Conservation (phyloP, 1,140 invertebrate species). For the Drosophila subobscura region DNA sequence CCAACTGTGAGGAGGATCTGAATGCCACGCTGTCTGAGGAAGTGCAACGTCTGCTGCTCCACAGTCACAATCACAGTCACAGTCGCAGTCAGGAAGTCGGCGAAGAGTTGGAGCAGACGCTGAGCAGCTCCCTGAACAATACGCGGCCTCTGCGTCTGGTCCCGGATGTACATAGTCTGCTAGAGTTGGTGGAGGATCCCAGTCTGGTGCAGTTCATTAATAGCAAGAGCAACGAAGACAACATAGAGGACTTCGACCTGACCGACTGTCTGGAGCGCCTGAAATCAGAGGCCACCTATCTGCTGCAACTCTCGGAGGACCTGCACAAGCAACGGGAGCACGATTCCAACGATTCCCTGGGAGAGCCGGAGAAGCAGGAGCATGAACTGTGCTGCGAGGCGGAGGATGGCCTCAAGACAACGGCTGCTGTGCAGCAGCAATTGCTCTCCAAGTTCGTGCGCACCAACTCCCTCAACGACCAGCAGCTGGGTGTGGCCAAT, state of each 20-base stretch:
- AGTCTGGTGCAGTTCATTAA: constrained; percentile 75
- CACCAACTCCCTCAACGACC: constrained; percentile 73
- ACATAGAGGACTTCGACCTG: constrained; percentile 84
- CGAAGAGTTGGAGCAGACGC: constrained; percentile 57
- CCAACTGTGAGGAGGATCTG: constrained; percentile 90
- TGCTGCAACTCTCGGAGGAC: constrained; percentile 86
- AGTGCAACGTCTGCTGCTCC: constrained; percentile 83
- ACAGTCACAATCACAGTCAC: constrained; percentile 54
- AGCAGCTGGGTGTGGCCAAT: constrained; percentile 64
- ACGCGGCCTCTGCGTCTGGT: constrained; percentile 85
- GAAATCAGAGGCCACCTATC: constrained; percentile 87
- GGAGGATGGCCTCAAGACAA: constrained; percentile 70
- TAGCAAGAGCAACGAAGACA: constrained; percentile 75
- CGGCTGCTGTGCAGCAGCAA: constrained; percentile 35
- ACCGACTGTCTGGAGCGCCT: constrained; percentile 87
- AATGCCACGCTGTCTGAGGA: constrained; percentile 89
- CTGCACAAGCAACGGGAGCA: constrained; percentile 46
- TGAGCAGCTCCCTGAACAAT: constrained; percentile 61
- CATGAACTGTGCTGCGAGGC: constrained; percentile 73
- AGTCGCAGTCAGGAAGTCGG: constrained; percentile 62
- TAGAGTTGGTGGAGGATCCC: constrained; percentile 84
- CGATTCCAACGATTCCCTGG: constrained; percentile 24
- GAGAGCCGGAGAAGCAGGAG: constrained; percentile 73
- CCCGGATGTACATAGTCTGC: constrained; percentile 87
- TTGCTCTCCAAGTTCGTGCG: constrained; percentile 60